Evolutionary conservation across 2,888 invertebrate species (phyloP).

Genomic region (Machimus rusticus): DNA sequence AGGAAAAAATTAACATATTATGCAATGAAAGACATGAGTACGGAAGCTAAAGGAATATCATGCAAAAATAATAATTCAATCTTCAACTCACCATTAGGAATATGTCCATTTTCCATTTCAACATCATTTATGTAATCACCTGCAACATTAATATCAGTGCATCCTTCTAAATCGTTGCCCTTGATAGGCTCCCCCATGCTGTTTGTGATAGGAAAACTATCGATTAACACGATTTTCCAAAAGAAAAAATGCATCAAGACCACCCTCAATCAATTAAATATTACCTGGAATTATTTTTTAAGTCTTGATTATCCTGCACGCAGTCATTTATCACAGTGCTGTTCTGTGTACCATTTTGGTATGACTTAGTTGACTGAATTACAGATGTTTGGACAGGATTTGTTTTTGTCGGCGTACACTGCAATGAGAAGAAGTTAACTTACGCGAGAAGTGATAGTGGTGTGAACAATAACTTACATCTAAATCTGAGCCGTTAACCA

Average conservation of each 20-base stretch:
- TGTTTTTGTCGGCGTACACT: constrained; percentile 57
- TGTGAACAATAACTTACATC: constrained; percentile 65
- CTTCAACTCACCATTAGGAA: constrained; percentile 56
- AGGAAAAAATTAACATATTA: background rate
- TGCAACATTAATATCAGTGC: constrained; percentile 53
- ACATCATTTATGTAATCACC: constrained; percentile 60
- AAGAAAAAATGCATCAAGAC: background rate
- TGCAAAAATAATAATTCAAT: background rate
- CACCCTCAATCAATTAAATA: background rate
- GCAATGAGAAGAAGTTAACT: constrained; percentile 27
- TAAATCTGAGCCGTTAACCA: constrained; percentile 91
- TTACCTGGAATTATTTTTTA: constrained; percentile 59
- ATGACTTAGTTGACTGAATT: constrained; percentile 76
- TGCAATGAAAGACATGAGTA: background rate
- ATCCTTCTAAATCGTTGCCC: constrained; percentile 37
- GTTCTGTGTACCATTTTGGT: constrained; percentile 60
- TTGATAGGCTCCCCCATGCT: background rate
- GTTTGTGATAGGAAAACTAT: constrained; percentile 10
- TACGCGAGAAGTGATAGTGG: constrained; percentile 51
- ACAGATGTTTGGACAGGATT: constrained; percentile 78
- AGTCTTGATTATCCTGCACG: constrained; percentile 68
- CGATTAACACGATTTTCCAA: background rate
- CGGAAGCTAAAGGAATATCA: background rate
- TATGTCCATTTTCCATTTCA: constrained; percentile 64
- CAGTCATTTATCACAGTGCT: constrained; percentile 57